Evolutionary conservation across 2,113 vertebrate genomes (phyloP).

Genomic region (Oxyruncus cristatus): DNA sequence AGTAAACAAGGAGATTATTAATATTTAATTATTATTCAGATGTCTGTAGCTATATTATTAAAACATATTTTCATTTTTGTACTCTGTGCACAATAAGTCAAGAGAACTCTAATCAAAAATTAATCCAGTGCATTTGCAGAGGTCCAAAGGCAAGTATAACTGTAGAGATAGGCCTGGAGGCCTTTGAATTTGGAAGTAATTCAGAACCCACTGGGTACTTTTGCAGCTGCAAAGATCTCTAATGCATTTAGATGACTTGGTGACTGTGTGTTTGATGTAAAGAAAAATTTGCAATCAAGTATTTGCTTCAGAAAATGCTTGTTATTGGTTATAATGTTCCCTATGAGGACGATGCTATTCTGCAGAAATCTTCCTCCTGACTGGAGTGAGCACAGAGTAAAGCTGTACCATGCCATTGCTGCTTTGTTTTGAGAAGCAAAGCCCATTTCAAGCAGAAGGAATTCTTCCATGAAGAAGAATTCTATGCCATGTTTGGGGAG

Average conservation of each 20-base stretch:
- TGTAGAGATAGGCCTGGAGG: background rate
- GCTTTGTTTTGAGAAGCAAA: background rate
- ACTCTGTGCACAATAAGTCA: background rate
- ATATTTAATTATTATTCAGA: background rate
- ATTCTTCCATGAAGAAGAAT: background rate
- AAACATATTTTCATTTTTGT: background rate
- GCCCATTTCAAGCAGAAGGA: background rate
- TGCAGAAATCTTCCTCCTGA: background rate
- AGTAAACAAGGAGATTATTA: background rate
- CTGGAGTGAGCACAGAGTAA: background rate
- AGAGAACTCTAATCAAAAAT: background rate
- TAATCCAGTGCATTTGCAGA: background rate
- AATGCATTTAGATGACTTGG: background rate
- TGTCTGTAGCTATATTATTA: background rate
- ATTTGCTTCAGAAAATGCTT: background rate
- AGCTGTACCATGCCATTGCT: background rate
- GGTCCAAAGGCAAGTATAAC: background rate
- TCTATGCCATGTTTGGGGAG: background rate
- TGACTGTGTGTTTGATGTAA: background rate
- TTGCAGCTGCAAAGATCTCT: background rate
- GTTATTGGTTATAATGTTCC: background rate
- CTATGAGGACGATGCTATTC: background rate
- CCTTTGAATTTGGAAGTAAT: background rate
- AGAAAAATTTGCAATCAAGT: background rate
- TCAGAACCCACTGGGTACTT: background rate